Evolutionary conservation across 2,888 invertebrate genomes (phyloP), one percentile per base, ranked within the genome.

Genomic region (Pterostichus madidus): DNA sequence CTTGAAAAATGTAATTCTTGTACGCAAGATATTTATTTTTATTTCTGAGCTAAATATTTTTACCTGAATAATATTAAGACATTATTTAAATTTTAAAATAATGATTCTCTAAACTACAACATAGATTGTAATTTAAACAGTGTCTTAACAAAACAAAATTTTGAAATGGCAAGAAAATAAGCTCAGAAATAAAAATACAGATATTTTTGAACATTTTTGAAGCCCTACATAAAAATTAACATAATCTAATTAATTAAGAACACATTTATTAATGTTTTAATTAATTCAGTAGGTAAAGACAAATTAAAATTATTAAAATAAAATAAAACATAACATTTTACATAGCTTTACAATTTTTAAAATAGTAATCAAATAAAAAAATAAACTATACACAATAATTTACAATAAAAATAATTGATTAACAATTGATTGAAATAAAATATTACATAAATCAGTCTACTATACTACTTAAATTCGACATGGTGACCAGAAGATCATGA

Each of bases 401-500:
- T 64, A 79, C 79, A 79, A 61, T 77, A 35, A 77, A 53, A 53
- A 76, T 76, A 49, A 76, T 32, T 76, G 76, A 59, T 59, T 77
- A 78, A 78, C 61, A 78, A 78, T 49, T 75, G 7, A 24, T 24
- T 49, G 31, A 75, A 75, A 53, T 31, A 76, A 76, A 68, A 39
- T 39, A 39, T 39, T 39, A 39, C 39, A 39, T 39, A 39, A 39
- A 39, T 81, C 81, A 81, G 81, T 81, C 81, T 75, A 81, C 81
- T 80, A 35, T 39, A 15, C 79, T 79, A 81, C 31, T 53, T 75
- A 81, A 75, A 81, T 75, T 75, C 80, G 80, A 71, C 59, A 64
- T 31, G 64, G 81, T 81, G 81, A 81, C 35, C 75, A 81, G 81
- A 81, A 81, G 81, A 81, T 75, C 81, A 81, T 81, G 81, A 64